Evolutionary conservation across 1,140 invertebrate species (phyloP).

Genomic region (Drosophila saltans): DNA sequence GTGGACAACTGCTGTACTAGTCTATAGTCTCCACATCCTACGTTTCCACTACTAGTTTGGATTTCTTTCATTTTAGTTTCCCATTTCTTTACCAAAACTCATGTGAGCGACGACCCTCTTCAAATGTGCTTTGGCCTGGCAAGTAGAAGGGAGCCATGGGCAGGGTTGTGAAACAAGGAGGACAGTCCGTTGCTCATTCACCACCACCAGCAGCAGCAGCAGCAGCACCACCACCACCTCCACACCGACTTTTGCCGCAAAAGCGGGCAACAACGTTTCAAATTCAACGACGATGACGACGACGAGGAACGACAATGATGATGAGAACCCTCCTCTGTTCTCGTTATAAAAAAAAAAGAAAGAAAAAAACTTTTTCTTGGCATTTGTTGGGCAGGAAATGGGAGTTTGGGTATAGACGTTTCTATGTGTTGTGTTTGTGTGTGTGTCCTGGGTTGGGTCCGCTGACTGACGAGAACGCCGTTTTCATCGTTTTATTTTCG

Average conservation of each 20-base stretch:
- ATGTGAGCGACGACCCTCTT: constrained; percentile 75
- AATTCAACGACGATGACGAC: constrained; percentile 65
- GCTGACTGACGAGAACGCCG: constrained; percentile 70
- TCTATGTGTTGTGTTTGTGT: constrained; percentile 5
- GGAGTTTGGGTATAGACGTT: constrained; percentile 23
- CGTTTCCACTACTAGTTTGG: constrained; percentile 31
- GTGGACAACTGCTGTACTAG: constrained; percentile 42
- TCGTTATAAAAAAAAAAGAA: constrained; percentile 31
- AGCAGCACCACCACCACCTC: background rate
- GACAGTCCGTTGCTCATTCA: constrained; percentile 8
- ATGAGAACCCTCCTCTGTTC: constrained; percentile 46
- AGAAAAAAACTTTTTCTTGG: constrained; percentile 76
- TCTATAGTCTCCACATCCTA: constrained; percentile 36
- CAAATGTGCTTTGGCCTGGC: constrained; percentile 72
- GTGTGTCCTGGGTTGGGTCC: constrained; percentile 50
- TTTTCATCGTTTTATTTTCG: constrained; percentile 72
- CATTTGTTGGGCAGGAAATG: constrained; percentile 79
- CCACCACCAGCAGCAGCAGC: background rate
- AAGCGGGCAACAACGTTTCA: constrained; percentile 74
- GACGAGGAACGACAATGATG: constrained; percentile 62
- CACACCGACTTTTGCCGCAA: background rate
- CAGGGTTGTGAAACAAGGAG: constrained; percentile 17
- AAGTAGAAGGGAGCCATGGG: background rate
- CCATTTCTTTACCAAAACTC: constrained; percentile 67
- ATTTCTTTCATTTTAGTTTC: constrained; percentile 82